Base-by-base conservation (phyloP, 2,797 vertebrate genomes). In the Acanthopagrus latus region DNA sequence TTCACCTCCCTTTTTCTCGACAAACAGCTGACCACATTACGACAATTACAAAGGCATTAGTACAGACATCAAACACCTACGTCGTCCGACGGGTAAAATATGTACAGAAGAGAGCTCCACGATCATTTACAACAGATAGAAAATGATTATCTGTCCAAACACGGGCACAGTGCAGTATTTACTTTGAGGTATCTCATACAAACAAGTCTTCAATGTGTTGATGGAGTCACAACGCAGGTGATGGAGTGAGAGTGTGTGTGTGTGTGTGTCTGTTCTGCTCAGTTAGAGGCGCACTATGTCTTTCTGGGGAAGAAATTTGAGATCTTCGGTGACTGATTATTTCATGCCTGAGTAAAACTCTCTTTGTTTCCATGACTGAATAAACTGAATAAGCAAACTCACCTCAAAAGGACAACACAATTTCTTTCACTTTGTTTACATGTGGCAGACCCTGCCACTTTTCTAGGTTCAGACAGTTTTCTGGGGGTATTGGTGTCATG, bases 161-260 rank as follows among this genome's bases (percentile, higher is more conserved):
- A 76, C 66, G 1, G 74, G 76, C 74, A 91, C 85, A 86, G 87
- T 89, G 81, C 88, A 86, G 82, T 47, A 78, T 76, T 89, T 63
- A 89, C 77, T 80, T 81, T 86, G 88, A 91, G 90, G 89, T 91
- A 91, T 93, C 78, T 83, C 71, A 83, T 73, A 88, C 47, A 80
- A 87, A 82, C 77, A 79, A 80, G 64, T 87, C 78, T 91, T 90
- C 82, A 89, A 77, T 72, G 64, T 74, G 65, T 50, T 23, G 48
- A 65, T 80, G 63, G 78, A 77, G 78, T 86, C 74, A 78, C 76
- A 64, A 79, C 79, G 74, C 70, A 74, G 64, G 48, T 73, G 73
- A 71, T 11, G 25, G 64, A 38, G 41, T 67, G 10, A 57, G 62
- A 51, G 66, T 68, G 12, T 51, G 63, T 59, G 62, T 20, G 13